Base-by-base conservation (phyloP, 2,113 vertebrate genomes). In the Heteronetta atricapilla region DNA sequence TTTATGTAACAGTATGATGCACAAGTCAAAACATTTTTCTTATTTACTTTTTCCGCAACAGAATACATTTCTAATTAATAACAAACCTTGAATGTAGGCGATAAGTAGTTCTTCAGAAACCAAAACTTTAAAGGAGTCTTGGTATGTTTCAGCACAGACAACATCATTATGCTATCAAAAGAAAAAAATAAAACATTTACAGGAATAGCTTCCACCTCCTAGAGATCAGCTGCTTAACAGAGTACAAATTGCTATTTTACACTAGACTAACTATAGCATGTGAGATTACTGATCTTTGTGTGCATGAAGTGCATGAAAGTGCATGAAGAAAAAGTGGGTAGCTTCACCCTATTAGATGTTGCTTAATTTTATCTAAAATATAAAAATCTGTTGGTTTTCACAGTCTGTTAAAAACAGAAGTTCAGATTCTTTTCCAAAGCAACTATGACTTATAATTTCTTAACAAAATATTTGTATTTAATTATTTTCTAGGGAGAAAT, bases 21-120 rank as follows among this genome's bases (percentile, higher is more conserved):
- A n/a, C 36, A 76, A 34, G 15, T 50, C 55, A 17, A 26, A 83
- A 34, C 4, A 5, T 64, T 52, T n/a, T n/a, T 17, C 29, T 50
- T 40, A 29, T 55, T 44, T 69, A 20, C 15, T 55, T 63, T 58
- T 55, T n/a, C 70, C 28, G 26, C 4, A 5, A 46, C 15, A 46
- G 44, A 85, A 48, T 13, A 29, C 7, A 34, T 64, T 62, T 52
- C 34, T 90, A n/a, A 67, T 69, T n/a, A 62, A 26, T 29, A 90
- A 98, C 98, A 90, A 97, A 99, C 99, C 99, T 99, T 99, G 98
- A 99, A 99, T 3, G 99, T 98, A 44, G 99, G 99, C 12, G 99
- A 99, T 97, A 99, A 98, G 96, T 99, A 99, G 97, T 99, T 99
- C 98, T 99, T 99, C 97, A 99, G 98, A 97, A 99, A 99, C 99